phyloP scores from a whole-genome alignment of 2,888 invertebrate species.

The Mongoloraphidia duomilia region DNA sequence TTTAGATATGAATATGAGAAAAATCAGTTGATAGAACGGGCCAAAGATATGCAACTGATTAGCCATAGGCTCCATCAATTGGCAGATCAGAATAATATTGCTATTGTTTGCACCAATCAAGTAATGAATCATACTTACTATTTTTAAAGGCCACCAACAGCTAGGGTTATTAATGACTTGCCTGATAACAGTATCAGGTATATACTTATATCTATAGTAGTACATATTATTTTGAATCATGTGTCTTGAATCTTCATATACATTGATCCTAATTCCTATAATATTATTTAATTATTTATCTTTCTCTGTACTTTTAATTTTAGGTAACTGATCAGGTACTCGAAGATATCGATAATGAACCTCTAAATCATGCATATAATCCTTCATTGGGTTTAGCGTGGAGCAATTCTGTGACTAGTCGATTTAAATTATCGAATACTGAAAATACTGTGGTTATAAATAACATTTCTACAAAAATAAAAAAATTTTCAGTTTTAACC shows the following conservation, averaged over 20 bases:
- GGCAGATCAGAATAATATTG: slow-evolving; percentile 36
- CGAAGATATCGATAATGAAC: slow-evolving; percentile 26
- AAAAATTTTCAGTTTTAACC: slow-evolving; percentile 38
- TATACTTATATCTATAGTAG: too few relatives aligned
- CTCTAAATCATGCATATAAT: slow-evolving; percentile 26
- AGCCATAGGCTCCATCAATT: slow-evolving; percentile 40
- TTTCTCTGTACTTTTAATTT: slow-evolving; percentile 9
- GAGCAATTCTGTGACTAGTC: slow-evolving; percentile 46
- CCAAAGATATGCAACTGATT: slow-evolving; percentile 40
- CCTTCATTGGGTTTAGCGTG: slow-evolving; percentile 43
- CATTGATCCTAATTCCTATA: not conserved
- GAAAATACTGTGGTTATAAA: slow-evolving; percentile 14
- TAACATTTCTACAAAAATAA: too few relatives aligned
- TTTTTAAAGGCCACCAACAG: not conserved
- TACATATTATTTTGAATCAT: too few relatives aligned
- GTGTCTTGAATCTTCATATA: not conserved
- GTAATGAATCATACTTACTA: slow-evolving; percentile 28
- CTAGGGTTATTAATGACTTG: too few relatives aligned
- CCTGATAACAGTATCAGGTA: too few relatives aligned
- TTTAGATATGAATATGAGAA: slow-evolving; percentile 41
- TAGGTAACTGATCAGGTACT: slow-evolving; percentile 26
- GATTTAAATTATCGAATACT: slow-evolving; percentile 34
- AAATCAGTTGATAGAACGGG: slow-evolving; percentile 31
- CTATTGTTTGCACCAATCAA: slow-evolving; percentile 58
- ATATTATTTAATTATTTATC: not conserved